Evolutionary conservation across 2,888 invertebrate genomes (phyloP).

Genomic region (Atrina japonica): DNA sequence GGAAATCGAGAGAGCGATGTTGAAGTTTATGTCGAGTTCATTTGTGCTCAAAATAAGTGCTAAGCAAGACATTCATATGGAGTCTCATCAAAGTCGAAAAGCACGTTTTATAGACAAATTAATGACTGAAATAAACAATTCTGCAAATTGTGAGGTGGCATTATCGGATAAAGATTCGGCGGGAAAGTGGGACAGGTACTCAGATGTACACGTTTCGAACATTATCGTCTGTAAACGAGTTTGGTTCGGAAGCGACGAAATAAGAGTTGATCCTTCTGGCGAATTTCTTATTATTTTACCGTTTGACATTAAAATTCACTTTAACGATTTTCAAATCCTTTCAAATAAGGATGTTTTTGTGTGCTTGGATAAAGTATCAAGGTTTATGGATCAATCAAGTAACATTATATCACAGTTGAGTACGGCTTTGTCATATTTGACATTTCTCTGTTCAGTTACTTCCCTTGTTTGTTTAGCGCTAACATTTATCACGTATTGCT

Average conservation of each 20-base stretch:
- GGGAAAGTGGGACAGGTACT: neutral
- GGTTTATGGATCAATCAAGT: neutral
- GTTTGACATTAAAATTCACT: neutral
- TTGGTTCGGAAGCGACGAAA: conserved; percentile 2
- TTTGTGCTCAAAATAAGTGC: neutral
- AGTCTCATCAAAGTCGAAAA: no score
- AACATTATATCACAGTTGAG: neutral
- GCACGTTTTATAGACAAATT: no score
- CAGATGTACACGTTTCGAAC: conserved; percentile 5
- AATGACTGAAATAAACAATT: neutral
- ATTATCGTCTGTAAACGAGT: conserved; percentile 23
- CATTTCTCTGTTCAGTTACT: conserved; percentile 13
- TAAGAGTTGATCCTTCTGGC: neutral
- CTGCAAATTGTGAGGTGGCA: no score
- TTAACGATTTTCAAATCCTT: conserved; percentile 6
- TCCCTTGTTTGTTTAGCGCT: conserved; percentile 33
- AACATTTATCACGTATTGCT: conserved; percentile 33
- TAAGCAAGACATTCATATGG: no score
- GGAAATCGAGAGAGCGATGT: neutral
- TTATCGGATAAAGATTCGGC: no score
- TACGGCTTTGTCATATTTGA: neutral
- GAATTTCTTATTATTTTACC: neutral
- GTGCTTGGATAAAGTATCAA: neutral
- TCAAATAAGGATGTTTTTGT: neutral
- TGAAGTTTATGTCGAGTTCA: neutral